phyloP scores from a whole-genome alignment of 2,888 invertebrate genomes.

The Ernsta delagoae region DNA sequence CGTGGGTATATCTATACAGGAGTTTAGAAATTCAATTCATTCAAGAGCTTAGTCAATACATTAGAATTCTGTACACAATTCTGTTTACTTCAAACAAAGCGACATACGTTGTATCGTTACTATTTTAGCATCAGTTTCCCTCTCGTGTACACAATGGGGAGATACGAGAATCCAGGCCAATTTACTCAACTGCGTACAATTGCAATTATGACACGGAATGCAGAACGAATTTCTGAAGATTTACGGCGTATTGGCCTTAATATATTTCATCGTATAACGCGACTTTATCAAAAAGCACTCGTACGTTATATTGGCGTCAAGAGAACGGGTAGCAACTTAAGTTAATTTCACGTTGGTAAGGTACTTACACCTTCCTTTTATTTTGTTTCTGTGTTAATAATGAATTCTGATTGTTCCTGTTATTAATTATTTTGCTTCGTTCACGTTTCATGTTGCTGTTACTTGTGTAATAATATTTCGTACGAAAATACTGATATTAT shows the following conservation, averaged over 20 bases:
- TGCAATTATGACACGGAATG: conserved; percentile 14
- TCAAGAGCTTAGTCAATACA: conserved; percentile 3
- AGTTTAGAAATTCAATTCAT: neutral
- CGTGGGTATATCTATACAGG: too few species aligned
- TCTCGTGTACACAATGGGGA: conserved; percentile 9
- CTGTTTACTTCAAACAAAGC: conserved; percentile 12
- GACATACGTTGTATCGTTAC: conserved; percentile 4
- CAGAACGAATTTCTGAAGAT: conserved; percentile 17
- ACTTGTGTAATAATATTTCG: too few species aligned
- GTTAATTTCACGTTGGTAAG: neutral
- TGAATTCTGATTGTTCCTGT: too few species aligned
- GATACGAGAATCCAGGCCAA: conserved; percentile 18
- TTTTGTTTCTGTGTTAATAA: neutral
- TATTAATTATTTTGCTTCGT: too few species aligned
- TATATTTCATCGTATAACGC: conserved; percentile 3
- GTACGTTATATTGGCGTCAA: neutral
- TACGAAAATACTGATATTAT: too few species aligned
- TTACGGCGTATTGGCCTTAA: neutral
- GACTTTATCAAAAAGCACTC: neutral
- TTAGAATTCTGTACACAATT: conserved; percentile 7
- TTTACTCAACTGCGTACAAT: conserved; percentile 21
- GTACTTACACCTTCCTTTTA: neutral
- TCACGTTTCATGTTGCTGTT: too few species aligned
- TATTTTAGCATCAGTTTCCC: conserved; percentile 9
- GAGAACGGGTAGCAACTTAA: neutral